Conservation (phyloP, 1,140 invertebrate genomes). For the Euwallacea fornicatus region DNA sequence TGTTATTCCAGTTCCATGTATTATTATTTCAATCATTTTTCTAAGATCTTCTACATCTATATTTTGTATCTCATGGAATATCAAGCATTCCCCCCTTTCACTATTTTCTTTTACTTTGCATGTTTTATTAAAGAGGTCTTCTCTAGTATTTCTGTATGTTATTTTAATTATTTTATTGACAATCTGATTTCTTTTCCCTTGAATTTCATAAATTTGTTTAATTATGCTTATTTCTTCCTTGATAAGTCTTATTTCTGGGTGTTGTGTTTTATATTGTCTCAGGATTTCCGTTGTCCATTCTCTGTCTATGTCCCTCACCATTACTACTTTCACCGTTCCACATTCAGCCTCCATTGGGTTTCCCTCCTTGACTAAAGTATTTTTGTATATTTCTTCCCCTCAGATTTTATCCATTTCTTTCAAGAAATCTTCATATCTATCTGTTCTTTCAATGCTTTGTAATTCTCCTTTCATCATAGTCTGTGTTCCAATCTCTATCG, state of each 20-base stretch:
- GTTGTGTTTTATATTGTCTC: background rate
- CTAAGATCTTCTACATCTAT: background rate
- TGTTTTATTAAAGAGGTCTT: background rate
- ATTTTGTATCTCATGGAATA: background rate
- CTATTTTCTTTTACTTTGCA: background rate
- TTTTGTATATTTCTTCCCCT: background rate
- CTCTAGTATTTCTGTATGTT: background rate
- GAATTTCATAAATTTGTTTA: background rate
- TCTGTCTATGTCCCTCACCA: background rate
- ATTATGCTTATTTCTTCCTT: background rate
- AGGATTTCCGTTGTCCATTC: conserved; percentile 2
- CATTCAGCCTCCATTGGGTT: background rate
- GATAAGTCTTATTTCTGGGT: background rate
- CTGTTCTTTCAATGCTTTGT: background rate
- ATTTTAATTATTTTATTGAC: background rate
- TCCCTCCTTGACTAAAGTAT: background rate
- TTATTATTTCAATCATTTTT: conserved; percentile 25
- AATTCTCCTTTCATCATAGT: background rate
- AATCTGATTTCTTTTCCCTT: background rate
- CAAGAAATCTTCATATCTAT: background rate
- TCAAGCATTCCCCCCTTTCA: background rate
- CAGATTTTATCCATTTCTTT: background rate
- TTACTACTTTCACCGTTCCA: background rate
- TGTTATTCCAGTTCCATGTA: conserved; percentile 7
- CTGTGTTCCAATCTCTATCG: background rate